Conservation (phyloP, 2,113 vertebrate genomes). For the Pagrus major region DNA sequence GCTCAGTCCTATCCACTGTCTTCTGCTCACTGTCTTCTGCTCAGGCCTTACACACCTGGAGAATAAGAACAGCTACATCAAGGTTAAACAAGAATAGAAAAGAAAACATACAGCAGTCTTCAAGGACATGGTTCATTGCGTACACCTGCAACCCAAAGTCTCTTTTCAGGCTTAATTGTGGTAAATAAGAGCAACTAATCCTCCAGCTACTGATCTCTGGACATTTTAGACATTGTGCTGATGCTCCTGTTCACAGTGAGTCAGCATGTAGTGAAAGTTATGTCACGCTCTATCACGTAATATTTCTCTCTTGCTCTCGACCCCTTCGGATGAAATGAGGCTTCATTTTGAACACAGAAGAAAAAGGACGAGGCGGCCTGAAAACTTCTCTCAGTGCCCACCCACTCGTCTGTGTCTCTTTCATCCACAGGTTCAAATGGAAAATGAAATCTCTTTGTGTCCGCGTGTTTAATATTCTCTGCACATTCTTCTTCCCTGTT, state of each 20-base stretch:
- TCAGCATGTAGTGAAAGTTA: background rate
- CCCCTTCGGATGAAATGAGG: background rate
- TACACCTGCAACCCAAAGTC: too few relatives aligned
- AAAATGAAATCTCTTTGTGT: background rate
- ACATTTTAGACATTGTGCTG: background rate
- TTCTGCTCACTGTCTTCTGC: too few relatives aligned
- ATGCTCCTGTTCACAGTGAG: slow-evolving; percentile 5
- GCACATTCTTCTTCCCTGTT: background rate
- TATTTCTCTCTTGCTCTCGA: background rate
- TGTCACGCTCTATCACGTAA: background rate
- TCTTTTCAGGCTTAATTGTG: background rate
- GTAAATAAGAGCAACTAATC: background rate
- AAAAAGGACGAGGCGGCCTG: background rate
- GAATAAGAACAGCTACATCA: too few relatives aligned
- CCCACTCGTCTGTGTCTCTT: background rate
- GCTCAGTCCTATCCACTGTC: too few relatives aligned
- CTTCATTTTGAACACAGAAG: background rate
- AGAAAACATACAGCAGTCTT: too few relatives aligned
- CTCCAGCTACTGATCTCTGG: background rate
- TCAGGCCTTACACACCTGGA: too few relatives aligned
- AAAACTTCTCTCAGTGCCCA: background rate
- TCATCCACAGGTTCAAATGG: background rate
- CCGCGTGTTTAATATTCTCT: background rate
- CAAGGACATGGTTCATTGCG: too few relatives aligned
- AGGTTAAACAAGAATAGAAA: too few relatives aligned